Evolutionary conservation across 1,140 invertebrate genomes (phyloP).

Genomic region (Microplitis mediator): DNA sequence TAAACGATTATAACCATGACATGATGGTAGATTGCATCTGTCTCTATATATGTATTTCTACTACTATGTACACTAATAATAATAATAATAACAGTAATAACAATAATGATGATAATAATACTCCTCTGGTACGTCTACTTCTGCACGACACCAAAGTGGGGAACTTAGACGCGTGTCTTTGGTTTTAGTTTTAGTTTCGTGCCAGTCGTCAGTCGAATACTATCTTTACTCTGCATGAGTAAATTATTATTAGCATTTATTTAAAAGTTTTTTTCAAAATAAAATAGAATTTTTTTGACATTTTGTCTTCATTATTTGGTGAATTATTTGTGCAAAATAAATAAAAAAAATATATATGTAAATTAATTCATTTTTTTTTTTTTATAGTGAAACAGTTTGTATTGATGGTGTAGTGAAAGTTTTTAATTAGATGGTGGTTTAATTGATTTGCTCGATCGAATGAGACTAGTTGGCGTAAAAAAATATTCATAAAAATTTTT

Average conservation of each 20-base stretch:
- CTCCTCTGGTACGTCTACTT: not conserved
- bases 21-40: slow-evolving; percentile 16
- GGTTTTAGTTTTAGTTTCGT: slow-evolving; percentile 51
- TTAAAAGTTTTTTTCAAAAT: slow-evolving; percentile 13
- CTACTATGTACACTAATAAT: not conserved
- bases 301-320: too few relatives aligned
- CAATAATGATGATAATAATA: too few relatives aligned
- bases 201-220: slow-evolving; percentile 41
- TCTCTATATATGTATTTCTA: slow-evolving; percentile 5
- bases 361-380: not conserved
- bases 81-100: too few relatives aligned
- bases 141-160: slow-evolving; percentile 38
- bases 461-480: slow-evolving; percentile 26
- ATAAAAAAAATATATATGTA: not conserved
- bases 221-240: not conserved
- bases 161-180: slow-evolving; percentile 49
- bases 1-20: not conserved
- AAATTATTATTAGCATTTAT: not conserved
- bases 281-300: too few relatives aligned
- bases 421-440: slow-evolving; percentile 22
- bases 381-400: not conserved
- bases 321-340: too few relatives aligned
- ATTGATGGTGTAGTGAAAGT: slow-evolving; percentile 17
- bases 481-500: slow-evolving; percentile 1
- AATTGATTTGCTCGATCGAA: slow-evolving; percentile 17